Conservation (phyloP, 2,797 vertebrate genomes). For the Sebastes nivosus region DNA sequence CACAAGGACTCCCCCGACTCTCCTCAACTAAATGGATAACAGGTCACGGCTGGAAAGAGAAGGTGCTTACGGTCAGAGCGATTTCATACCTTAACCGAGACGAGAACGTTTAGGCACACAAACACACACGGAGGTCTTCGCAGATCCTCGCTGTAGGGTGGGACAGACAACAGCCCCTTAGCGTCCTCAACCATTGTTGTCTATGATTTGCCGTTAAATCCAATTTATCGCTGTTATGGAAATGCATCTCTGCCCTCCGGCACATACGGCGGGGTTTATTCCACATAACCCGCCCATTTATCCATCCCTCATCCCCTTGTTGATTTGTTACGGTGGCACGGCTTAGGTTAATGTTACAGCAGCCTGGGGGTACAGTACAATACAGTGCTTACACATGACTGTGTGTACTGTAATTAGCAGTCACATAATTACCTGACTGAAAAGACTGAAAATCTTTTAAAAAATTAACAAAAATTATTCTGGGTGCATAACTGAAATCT, state of each 20-base stretch:
- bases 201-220: constrained; percentile 86
- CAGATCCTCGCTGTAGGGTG: constrained; percentile 69
- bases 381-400: constrained; percentile 6
- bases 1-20: constrained; percentile 49
- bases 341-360: constrained; percentile 67
- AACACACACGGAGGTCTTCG: constrained; percentile 25
- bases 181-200: constrained; percentile 80
- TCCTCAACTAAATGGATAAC: constrained; percentile 81
- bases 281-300: constrained; percentile 60
- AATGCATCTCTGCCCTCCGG: constrained; percentile 78
- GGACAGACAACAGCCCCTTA: constrained; percentile 61
- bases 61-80: constrained; percentile 79
- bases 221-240: constrained; percentile 87
- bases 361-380: constrained; percentile 50
- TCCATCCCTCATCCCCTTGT: constrained; percentile 63
- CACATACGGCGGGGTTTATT: constrained; percentile 72
- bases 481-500: neutral
- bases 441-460: neutral
- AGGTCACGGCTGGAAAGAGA: constrained; percentile 73
- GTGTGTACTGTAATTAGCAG: neutral
- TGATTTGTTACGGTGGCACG: constrained; percentile 57
- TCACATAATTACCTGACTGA: neutral
- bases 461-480: neutral
- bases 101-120: constrained; percentile 54
- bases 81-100: constrained; percentile 83